Conservation (phyloP, 2,888 invertebrate genomes). For the Andrena dorsata region DNA sequence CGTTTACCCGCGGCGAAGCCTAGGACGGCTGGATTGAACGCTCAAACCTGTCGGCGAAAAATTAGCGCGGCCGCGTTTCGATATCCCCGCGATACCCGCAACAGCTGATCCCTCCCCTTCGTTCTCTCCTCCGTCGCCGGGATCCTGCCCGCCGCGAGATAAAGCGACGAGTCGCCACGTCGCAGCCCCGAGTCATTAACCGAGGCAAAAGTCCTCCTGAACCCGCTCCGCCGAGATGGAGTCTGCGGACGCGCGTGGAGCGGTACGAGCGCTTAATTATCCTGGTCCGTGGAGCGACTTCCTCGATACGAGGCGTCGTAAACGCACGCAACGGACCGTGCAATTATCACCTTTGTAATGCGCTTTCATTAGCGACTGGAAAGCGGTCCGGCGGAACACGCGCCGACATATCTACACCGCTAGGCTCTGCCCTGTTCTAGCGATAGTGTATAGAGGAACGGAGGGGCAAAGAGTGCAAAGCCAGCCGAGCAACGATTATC, state of each 20-base stretch:
- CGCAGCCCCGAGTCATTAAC: not conserved
- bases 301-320: slow-evolving; percentile 28
- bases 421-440: no score
- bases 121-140: not conserved
- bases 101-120: no score
- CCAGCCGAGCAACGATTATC: slow-evolving; percentile 28
- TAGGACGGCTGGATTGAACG: slow-evolving; percentile 28
- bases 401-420: not conserved
- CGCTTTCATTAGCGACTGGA: slow-evolving; percentile 50
- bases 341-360: slow-evolving; percentile 50
- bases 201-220: slow-evolving; percentile 9
- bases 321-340: slow-evolving; percentile 13
- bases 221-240: not conserved
- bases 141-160: no score
- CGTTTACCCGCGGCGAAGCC: slow-evolving; percentile 26
- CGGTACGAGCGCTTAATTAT: slow-evolving; percentile 3
- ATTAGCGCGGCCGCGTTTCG: no score
- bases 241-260: not conserved
- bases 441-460: no score
- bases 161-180: no score
- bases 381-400: slow-evolving; percentile 28
- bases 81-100: no score
- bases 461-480: not conserved
- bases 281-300: slow-evolving; percentile 9
- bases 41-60: not conserved